Evolutionary conservation across 2,888 invertebrate species (phyloP), one percentile per base, ranked within the genome.

Genomic region (Tetranychus truncatus): DNA sequence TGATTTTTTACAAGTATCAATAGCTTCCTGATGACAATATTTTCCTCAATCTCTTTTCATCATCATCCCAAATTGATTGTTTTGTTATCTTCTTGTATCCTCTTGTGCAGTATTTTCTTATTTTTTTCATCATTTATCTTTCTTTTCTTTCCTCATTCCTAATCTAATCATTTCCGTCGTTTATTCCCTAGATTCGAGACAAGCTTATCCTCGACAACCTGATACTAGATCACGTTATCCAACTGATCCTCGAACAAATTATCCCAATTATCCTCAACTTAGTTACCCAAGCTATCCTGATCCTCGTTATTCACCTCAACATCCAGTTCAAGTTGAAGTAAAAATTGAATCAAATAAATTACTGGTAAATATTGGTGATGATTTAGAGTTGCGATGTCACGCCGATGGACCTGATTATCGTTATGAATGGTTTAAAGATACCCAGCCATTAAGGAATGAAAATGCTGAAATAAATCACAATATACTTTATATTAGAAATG

Each of bases 311-410:
- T 15, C 9, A 55, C 15, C 55, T 55, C 55, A 55, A 55, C 55
- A 55, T 15, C 55, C 55, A 55, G 55, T 55, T 55, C 55, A 15
- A 55, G 55, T 55, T 55, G 55, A 55, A 55, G 55, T 69, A 18
- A 67, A 67, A 67, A 67, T 67, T 21, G 67, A 67, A 67, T n/a
- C 24, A 2, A 67, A n/a, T 67, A n/a, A 21, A n/a, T n/a, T n/a
- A 21, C n/a, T 55, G 55, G 55, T 55, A 15, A 6, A 3, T 15
- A 90, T 89, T 82, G 91, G 91, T 1, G 88, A 89, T 71, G 84
- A 87, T 0, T 87, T 89, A 1, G 88, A 90, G 81, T 86, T 95
- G 76, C 83, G 85, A 21, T 95, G 95, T 81, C 83, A 86, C 21
- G 89, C 88, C 0, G 34, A 24, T 69, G 11, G 11, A 5, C 34